These are phyloP conservation scores for Zosterops japonicus DNA, from an alignment of 2,113 vertebrate species.

Conservation along the genomic window DNA sequence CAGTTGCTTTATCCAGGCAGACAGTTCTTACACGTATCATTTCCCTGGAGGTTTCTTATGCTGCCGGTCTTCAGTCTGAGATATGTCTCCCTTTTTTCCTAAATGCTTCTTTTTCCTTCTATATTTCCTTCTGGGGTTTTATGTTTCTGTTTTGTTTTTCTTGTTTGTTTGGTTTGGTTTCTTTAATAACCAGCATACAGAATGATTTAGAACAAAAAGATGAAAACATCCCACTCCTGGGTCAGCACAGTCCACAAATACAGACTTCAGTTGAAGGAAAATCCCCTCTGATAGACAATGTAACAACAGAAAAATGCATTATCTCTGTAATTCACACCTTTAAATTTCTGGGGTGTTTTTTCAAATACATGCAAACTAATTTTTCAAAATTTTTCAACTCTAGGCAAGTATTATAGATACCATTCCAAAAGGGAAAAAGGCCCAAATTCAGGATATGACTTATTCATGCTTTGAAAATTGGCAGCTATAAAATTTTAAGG, in stretches of 20 bases:
- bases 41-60: slow-evolving; percentile 18
- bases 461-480: not conserved
- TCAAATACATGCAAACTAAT: not conserved
- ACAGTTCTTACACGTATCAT: not conserved
- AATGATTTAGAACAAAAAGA: not conserved
- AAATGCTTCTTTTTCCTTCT: not conserved
- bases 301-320: not conserved
- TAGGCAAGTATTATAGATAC: not conserved
- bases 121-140: not conserved
- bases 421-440: not conserved
- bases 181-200: not conserved
- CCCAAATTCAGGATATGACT: not conserved
- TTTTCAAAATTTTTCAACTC: not conserved
- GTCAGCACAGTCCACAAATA: not conserved
- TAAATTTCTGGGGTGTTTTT: not conserved
- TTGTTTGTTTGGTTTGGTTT: not conserved
- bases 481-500: not conserved
- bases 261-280: not conserved
- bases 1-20: slow-evolving; percentile 12
- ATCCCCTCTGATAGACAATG: not conserved
- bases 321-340: not conserved
- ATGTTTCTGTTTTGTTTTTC: not conserved
- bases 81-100: not conserved
- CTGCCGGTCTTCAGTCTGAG: not conserved
- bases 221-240: not conserved